phyloP scores from a whole-genome alignment of 2,888 invertebrate genomes.

The Geotrupes spiniger region DNA sequence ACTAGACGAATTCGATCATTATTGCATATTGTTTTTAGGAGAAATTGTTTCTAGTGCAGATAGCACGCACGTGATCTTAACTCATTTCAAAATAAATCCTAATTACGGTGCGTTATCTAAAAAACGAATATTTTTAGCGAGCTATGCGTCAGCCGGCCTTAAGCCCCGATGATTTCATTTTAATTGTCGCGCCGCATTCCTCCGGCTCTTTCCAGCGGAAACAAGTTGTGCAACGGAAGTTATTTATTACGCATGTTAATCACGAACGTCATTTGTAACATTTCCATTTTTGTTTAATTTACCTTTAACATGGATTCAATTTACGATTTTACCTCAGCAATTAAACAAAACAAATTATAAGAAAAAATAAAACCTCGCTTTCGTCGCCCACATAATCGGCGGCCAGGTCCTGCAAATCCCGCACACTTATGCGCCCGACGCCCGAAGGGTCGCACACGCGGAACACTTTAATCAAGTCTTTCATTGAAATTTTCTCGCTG shows the following conservation, averaged over 20 bases:
- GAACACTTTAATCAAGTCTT: constrained; percentile 43
- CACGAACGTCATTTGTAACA: background rate
- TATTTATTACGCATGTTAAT: background rate
- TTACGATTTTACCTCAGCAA: background rate
- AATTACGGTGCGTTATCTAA: no score
- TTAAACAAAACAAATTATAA: background rate
- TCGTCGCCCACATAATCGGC: constrained; percentile 35
- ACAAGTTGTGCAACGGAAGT: no score
- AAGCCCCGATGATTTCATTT: no score
- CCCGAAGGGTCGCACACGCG: constrained; percentile 43
- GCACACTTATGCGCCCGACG: constrained; percentile 41
- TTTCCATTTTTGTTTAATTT: constrained; percentile 3
- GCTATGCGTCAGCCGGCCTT: no score
- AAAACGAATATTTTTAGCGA: no score
- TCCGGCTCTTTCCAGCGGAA: no score
- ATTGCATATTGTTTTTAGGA: no score
- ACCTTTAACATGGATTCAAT: constrained; percentile 3
- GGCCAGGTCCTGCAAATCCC: constrained; percentile 42
- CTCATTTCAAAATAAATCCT: no score
- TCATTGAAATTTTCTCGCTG: constrained; percentile 28
- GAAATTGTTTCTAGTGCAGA: no score
- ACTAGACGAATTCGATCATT: no score
- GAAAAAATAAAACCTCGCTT: constrained; percentile 29
- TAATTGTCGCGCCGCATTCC: no score
- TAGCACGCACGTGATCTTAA: no score